Base-by-base conservation (phyloP, 1,140 invertebrate genomes). In the Dermatophagoides farinae region DNA sequence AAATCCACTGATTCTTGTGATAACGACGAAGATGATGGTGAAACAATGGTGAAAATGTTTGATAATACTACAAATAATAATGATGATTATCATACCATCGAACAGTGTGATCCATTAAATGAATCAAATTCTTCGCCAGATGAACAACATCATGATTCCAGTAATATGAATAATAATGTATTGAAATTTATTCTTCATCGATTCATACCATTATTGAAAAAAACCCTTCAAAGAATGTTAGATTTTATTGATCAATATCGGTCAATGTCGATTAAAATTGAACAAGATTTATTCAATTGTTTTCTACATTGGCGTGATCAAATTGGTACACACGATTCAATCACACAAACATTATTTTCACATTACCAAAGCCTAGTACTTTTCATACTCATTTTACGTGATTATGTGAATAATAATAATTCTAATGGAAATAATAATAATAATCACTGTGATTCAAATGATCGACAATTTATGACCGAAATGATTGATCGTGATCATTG, bases 221-320 rank as follows among this genome's bases (percentile, higher is more conserved):
- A 39, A 25, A 12, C 25, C 1, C 39, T 55, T 44, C 14, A 55
- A 20, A 2, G 14, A 44, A 12, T 55, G 14, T 25, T 55, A 14
- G 53, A 55, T 20, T 16, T 12, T 14, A 55, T 55, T 44, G 31
- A 20, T 12, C 23, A 55, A 14, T 44, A 55, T 23, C 53, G 53
- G 1, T 39, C 38, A 16, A n/a, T 55, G 53, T 18, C 16, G 10
- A n/a, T 38, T 5, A 12, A 14, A 39, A 12, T 38, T n/a, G 23
- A 31, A 20, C 53, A 55, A 44, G 53, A 16, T 14, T 14, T 23
- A 44, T 14, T 55, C 5, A 23, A 55, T 44, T 55, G 53, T 44
- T 55, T 55, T 23, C 6, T 55, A 39, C 53, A 55, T 12, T 55
- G 53, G 53, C 14, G 25, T 12, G 53, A 55, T 25, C 53, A 55